A percentile compares a stretch with the other conserved stretches of the same genome.
These are phyloP conservation scores for Cichlasoma orientale DNA, from an alignment of 2,797 vertebrate species.

Conservation along the genomic window DNA sequence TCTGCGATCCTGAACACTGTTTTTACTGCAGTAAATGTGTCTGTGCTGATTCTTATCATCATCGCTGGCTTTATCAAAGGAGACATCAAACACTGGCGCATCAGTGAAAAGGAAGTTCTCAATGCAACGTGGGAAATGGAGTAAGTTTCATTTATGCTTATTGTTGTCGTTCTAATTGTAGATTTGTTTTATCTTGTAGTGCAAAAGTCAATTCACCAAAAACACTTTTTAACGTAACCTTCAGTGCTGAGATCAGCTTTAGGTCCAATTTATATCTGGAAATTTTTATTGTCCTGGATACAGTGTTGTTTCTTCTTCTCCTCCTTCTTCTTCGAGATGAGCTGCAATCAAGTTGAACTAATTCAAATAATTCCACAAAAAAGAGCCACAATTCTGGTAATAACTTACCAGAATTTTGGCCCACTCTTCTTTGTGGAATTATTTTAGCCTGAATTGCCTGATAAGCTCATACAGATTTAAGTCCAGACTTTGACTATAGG, in stretches of 20 bases:
- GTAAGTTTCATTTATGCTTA: constrained; percentile 15
- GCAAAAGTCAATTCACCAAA: not conserved
- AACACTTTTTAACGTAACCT: not conserved
- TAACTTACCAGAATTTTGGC: not conserved
- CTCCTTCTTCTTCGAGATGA: not conserved
- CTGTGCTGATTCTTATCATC: constrained; percentile 44
- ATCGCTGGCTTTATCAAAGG: constrained; percentile 49
- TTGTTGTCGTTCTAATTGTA: not conserved
- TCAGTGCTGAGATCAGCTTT: not conserved
- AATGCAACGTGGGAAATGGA: constrained; percentile 12
- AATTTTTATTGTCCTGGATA: not conserved
- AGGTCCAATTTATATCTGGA: not conserved
- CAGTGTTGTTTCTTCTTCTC: not conserved
- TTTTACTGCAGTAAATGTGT: constrained; percentile 47
- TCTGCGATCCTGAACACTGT: constrained; percentile 30
- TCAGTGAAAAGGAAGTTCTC: constrained; percentile 7
- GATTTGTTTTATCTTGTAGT: not conserved
- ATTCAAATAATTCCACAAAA: not conserved
- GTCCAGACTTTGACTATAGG: too few relatives aligned
- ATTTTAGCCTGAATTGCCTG: not conserved
- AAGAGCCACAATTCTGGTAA: fast-evolving
- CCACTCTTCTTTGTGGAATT: not conserved
- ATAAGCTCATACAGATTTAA: not conserved
- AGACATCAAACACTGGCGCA: constrained; percentile 41
- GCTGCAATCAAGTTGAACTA: not conserved